These are phyloP conservation scores for Varanus komodoensis DNA, from an alignment of 2,113 vertebrate species.

Conservation along the genomic window DNA sequence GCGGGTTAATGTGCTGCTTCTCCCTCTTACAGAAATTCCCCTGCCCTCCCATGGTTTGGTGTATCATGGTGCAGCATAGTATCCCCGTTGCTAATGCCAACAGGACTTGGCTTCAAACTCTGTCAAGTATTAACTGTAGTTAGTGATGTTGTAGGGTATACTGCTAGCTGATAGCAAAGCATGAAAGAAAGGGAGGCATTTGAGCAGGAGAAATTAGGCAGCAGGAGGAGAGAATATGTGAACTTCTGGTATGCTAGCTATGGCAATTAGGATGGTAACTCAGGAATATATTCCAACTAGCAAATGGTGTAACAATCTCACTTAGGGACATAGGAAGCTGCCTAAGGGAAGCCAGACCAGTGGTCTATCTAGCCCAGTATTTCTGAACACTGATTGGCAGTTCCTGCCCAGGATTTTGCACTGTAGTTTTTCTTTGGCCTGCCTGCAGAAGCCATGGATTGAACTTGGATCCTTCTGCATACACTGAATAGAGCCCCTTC, in stretches of 20 bases:
- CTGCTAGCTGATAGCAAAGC: neutral
- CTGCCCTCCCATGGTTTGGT: neutral
- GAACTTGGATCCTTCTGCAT: too few relatives aligned
- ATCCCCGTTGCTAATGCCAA: neutral
- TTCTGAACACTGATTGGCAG: too few relatives aligned
- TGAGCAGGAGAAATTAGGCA: neutral
- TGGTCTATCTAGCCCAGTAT: too few relatives aligned
- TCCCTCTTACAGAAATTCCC: neutral
- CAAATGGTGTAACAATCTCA: neutral
- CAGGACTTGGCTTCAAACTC: neutral
- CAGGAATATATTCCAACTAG: neutral
- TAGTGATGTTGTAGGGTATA: neutral
- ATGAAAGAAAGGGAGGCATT: neutral
- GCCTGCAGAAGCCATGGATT: too few relatives aligned
- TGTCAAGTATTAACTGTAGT: neutral
- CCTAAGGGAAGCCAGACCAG: too few relatives aligned
- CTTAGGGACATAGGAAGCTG: too few relatives aligned
- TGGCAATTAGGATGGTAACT: neutral
- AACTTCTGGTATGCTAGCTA: neutral
- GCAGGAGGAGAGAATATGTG: neutral
- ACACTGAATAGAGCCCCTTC: too few relatives aligned
- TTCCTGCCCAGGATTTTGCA: too few relatives aligned
- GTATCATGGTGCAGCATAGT: neutral
- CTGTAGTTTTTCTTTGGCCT: too few relatives aligned
- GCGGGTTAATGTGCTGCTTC: neutral